Evolutionary conservation across 2,888 invertebrate genomes (phyloP).

Genomic region (Galerucella calmariensis): DNA sequence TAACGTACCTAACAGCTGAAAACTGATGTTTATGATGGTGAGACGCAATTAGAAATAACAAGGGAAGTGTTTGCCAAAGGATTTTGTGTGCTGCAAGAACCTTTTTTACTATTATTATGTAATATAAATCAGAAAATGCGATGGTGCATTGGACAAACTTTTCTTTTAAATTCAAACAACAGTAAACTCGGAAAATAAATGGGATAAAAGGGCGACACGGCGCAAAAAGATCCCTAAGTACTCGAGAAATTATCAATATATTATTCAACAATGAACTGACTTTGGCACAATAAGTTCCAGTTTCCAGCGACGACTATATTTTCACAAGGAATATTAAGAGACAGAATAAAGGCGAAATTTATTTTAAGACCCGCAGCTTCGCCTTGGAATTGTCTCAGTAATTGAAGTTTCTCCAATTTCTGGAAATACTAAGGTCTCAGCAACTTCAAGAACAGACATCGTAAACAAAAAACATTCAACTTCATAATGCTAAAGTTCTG

Average conservation of each 20-base stretch:
- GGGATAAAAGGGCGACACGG: not conserved
- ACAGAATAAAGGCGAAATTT: slow-evolving; percentile 43
- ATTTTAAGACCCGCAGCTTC: slow-evolving; percentile 39
- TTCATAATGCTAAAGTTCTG: slow-evolving; percentile 49
- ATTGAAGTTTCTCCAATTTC: slow-evolving; percentile 47
- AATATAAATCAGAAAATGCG: not conserved
- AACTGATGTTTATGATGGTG: too few species aligned
- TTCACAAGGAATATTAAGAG: slow-evolving; percentile 35
- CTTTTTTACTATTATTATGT: too few species aligned
- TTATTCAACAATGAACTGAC: slow-evolving; percentile 30
- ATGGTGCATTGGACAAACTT: not conserved
- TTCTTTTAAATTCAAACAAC: not conserved
- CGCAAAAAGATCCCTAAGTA: slow-evolving; percentile 2
- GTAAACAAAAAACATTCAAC: slow-evolving; percentile 48
- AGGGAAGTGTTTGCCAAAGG: too few species aligned
- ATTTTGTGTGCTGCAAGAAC: too few species aligned
- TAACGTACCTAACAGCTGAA: not conserved
- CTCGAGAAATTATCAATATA: slow-evolving; percentile 31
- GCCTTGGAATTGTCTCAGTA: slow-evolving; percentile 47
- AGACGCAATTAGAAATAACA: not conserved
- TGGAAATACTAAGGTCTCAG: slow-evolving; percentile 45
- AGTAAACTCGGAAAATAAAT: not conserved
- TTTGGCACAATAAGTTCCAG: slow-evolving; percentile 25
- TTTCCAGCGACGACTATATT: slow-evolving; percentile 30
- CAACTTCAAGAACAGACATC: slow-evolving; percentile 43